These are phyloP conservation scores for Solenodon paradoxus DNA, from an alignment of 2,113 vertebrate genomes.

Conservation along the genomic window DNA sequence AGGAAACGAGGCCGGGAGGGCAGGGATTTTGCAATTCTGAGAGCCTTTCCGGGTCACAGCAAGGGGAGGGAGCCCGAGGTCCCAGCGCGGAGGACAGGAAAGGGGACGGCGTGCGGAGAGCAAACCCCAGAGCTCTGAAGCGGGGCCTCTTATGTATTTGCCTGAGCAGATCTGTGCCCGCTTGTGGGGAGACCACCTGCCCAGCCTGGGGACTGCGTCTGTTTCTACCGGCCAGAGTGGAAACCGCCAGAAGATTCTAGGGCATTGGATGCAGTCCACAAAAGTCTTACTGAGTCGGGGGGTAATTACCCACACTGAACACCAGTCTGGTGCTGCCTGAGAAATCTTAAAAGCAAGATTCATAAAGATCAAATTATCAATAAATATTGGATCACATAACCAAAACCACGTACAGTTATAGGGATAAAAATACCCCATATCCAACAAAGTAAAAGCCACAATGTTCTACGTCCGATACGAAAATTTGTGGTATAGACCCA, in stretches of 20 bases:
- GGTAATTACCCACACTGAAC: neutral
- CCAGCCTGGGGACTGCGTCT: too few species aligned
- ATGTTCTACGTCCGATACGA: neutral
- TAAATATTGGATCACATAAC: neutral
- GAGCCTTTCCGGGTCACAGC: neutral
- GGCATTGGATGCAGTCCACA: rapidly evolving
- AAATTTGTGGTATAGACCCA: neutral
- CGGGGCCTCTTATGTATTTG: too few species aligned
- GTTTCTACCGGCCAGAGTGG: neutral
- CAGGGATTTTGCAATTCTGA: neutral
- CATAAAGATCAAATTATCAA: neutral
- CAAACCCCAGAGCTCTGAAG: neutral
- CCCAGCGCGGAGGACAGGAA: rapidly evolving
- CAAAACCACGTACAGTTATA: neutral
- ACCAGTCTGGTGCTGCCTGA: neutral
- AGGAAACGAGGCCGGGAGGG: neutral
- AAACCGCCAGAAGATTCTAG: neutral
- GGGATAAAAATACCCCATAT: neutral
- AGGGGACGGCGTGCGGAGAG: rapidly evolving
- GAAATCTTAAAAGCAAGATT: neutral
- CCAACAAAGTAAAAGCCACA: neutral
- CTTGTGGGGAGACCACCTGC: neutral
- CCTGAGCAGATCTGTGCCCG: too few species aligned
- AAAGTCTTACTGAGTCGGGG: neutral
- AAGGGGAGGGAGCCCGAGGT: too few species aligned